Percentiles rank a stretch among this genome's conserved stretches.
These are phyloP conservation scores for Nibea coibor DNA, from an alignment of 2,113 vertebrate species.

Conservation along the genomic window DNA sequence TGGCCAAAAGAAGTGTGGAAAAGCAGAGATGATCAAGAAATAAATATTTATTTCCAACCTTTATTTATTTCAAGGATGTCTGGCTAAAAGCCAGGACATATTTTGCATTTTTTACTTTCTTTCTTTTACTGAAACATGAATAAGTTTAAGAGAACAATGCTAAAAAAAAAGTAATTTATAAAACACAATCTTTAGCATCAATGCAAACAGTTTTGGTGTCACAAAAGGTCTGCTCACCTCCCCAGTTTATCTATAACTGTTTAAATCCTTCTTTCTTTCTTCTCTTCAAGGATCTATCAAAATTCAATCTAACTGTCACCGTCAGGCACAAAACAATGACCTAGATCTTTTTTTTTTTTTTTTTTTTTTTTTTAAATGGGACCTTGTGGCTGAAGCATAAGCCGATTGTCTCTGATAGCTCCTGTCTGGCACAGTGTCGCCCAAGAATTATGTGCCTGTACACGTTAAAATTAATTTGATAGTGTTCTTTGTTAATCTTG, in stretches of 20 bases:
- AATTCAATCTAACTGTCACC: slow-evolving; percentile 41
- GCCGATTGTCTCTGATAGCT: neutral
- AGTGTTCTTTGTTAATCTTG: neutral
- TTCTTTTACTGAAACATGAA: neutral
- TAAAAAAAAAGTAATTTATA: neutral
- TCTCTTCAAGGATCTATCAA: slow-evolving; percentile 15
- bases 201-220: neutral
- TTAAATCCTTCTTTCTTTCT: slow-evolving; percentile 2
- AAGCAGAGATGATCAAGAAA: neutral
- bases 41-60: neutral
- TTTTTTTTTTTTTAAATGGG: neutral
- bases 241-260: neutral
- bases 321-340: slow-evolving; percentile 49
- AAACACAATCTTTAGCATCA: neutral
- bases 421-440: neutral
- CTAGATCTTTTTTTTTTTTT: slow-evolving; percentile 39
- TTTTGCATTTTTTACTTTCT: neutral
- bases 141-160: neutral
- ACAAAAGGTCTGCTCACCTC: neutral
- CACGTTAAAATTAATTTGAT: neutral
- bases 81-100: neutral
- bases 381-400: slow-evolving; percentile 16
- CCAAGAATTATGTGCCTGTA: neutral
- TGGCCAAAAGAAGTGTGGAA: neutral
- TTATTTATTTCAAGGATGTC: neutral